Evolutionary conservation across 1,140 invertebrate species (phyloP).

Genomic region (Popillia japonica): DNA sequence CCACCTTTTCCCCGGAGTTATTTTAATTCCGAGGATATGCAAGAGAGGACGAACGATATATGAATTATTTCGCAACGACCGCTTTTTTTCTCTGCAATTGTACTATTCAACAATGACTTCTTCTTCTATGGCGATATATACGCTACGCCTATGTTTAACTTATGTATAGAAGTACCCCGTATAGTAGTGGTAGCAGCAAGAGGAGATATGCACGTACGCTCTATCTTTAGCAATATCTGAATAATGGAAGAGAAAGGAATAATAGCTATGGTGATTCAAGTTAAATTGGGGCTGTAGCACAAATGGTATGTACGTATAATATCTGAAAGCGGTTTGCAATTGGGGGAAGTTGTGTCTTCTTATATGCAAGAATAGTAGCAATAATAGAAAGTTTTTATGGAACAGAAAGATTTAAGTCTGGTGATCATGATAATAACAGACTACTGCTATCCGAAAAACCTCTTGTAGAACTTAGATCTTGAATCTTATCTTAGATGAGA

Average conservation of each 20-base stretch:
- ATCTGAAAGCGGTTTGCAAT: too few species aligned
- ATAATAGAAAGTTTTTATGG: too few species aligned
- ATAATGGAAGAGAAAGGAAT: neutral
- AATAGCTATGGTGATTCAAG: neutral
- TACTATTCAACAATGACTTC: constrained; percentile 22
- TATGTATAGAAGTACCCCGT: neutral
- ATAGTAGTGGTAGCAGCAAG: neutral
- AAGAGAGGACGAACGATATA: neutral
- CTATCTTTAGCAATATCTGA: neutral
- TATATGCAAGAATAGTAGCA: too few species aligned
- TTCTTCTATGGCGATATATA: neutral
- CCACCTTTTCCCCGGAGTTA: constrained; percentile 33
- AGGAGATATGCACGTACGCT: neutral
- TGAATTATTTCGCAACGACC: constrained; percentile 19
- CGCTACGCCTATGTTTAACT: constrained; percentile 16
- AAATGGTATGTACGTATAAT: too few species aligned
- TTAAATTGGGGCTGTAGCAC: too few species aligned
- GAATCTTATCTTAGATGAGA: too few species aligned
- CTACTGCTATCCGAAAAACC: too few species aligned
- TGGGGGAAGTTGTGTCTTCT: too few species aligned
- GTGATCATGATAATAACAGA: too few species aligned
- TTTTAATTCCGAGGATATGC: constrained; percentile 34
- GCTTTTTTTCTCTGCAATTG: constrained; percentile 13
- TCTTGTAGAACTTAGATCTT: too few species aligned
- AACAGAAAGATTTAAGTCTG: too few species aligned